These are phyloP conservation scores for Tridacna gigas DNA, from an alignment of 2,888 invertebrate species.

Conservation along the genomic window DNA sequence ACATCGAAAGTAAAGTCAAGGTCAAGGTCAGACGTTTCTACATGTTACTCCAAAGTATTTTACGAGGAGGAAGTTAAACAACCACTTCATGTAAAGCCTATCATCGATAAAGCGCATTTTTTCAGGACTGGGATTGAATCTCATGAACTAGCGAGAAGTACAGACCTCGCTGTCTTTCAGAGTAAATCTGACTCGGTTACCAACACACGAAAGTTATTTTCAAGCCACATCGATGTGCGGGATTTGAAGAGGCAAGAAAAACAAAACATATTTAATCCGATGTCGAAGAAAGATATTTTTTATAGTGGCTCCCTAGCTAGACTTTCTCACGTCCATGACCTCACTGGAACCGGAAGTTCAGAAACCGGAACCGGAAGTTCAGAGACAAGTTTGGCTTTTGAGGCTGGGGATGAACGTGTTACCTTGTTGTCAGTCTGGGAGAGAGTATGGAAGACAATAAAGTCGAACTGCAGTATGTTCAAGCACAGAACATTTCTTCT, in stretches of 20 bases:
- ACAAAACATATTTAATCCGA: conserved; percentile 86
- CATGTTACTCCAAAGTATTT: neutral
- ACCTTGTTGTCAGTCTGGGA: no score
- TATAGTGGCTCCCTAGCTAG: conserved; percentile 91
- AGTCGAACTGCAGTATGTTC: conserved; percentile 56
- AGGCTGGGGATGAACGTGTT: neutral
- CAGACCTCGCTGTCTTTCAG: conserved; percentile 6
- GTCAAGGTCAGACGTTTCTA: conserved; percentile 14
- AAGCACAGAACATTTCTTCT: conserved; percentile 71
- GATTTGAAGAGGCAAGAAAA: neutral
- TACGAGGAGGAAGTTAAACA: conserved; percentile 32
- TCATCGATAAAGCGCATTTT: neutral
- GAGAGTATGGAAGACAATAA: neutral
- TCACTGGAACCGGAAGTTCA: neutral
- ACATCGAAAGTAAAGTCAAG: neutral
- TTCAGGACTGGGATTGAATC: neutral
- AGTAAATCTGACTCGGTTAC: neutral
- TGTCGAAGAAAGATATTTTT: conserved; percentile 94
- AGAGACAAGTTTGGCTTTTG: neutral
- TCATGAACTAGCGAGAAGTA: conserved; percentile 14
- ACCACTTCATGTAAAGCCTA: conserved; percentile 9
- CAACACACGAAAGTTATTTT: neutral
- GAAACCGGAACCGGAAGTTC: neutral
- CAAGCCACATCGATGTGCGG: conserved; percentile 46
- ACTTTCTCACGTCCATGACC: conserved; percentile 9